A percentile compares a stretch with the other conserved stretches of the same genome.
Evolutionary conservation across 2,797 vertebrate genomes (phyloP).

Genomic region (Crocodylus rhombifer): DNA sequence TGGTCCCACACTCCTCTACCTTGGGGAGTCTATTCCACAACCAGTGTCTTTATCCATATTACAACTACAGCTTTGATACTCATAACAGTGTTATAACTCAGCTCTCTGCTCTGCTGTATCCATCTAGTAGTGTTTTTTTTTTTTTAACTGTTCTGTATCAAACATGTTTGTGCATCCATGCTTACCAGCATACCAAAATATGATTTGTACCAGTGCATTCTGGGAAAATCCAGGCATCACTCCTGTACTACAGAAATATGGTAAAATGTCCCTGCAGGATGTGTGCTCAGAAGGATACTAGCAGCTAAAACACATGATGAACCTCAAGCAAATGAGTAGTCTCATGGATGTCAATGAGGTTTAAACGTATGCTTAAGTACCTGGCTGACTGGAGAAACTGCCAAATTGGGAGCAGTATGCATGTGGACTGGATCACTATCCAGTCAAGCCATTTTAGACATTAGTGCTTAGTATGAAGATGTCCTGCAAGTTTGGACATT

Average conservation of each 20-base stretch:
- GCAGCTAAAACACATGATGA: neutral
- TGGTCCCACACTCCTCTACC: neutral
- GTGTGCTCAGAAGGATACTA: too few species aligned
- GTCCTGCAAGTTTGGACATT: neutral
- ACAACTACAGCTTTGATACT: neutral
- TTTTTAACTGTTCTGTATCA: neutral
- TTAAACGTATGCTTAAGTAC: neutral
- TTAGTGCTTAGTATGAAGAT: neutral
- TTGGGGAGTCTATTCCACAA: neutral
- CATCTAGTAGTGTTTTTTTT: neutral
- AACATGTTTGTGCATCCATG: neutral
- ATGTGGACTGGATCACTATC: neutral
- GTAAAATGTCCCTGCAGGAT: neutral
- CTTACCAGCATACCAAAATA: neutral
- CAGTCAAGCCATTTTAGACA: neutral
- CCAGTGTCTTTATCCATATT: neutral
- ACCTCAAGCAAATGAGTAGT: neutral
- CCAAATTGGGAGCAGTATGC: neutral
- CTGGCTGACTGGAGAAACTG: neutral
- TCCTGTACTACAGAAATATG: neutral
- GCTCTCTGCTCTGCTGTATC: neutral
- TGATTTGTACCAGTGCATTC: neutral
- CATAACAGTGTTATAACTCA: neutral
- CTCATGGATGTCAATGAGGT: neutral
- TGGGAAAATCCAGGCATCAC: neutral